phyloP scores from a whole-genome alignment of 2,888 invertebrate genomes.

The Parnassius orleans region DNA sequence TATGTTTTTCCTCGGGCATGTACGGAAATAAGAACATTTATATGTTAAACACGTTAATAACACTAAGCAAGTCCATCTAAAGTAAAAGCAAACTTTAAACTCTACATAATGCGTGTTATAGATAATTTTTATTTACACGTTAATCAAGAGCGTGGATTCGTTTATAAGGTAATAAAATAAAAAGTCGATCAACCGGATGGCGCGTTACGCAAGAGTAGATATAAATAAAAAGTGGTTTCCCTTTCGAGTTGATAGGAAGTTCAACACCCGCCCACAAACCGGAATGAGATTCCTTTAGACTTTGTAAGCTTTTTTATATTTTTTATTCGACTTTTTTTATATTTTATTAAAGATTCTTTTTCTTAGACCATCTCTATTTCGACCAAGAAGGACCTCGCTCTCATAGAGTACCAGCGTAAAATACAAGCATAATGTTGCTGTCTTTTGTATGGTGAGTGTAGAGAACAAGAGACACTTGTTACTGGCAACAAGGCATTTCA shows the following conservation, averaged over 20 bases:
- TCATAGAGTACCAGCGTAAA: too few relatives aligned
- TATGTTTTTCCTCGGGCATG: conserved; percentile 14
- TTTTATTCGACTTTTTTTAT: not conserved
- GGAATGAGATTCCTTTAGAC: conserved; percentile 43
- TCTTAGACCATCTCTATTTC: too few relatives aligned
- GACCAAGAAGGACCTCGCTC: too few relatives aligned
- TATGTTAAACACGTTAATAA: conserved; percentile 37
- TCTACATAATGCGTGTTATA: not conserved
- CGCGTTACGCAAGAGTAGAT: conserved; percentile 72
- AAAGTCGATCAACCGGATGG: conserved; percentile 56
- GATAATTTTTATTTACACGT: conserved; percentile 1
- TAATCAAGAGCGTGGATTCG: conserved; percentile 30
- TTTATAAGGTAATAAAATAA: conserved; percentile 56
- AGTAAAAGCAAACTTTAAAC: conserved; percentile 10
- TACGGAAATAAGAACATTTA: conserved; percentile 37
- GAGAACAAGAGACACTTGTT: too few relatives aligned
- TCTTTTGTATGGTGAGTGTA: too few relatives aligned
- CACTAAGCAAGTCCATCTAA: conserved; percentile 27
- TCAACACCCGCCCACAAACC: conserved; percentile 59
- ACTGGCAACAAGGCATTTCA: too few relatives aligned
- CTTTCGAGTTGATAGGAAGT: conserved; percentile 68
- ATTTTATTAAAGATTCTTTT: too few relatives aligned
- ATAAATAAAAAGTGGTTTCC: conserved; percentile 67
- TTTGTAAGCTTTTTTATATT: not conserved
- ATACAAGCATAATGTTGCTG: too few relatives aligned